Evolutionary conservation across 2,113 vertebrate species (phyloP), one percentile per base, ranked within the genome.

Genomic region (Psittacula cyanocephala): DNA sequence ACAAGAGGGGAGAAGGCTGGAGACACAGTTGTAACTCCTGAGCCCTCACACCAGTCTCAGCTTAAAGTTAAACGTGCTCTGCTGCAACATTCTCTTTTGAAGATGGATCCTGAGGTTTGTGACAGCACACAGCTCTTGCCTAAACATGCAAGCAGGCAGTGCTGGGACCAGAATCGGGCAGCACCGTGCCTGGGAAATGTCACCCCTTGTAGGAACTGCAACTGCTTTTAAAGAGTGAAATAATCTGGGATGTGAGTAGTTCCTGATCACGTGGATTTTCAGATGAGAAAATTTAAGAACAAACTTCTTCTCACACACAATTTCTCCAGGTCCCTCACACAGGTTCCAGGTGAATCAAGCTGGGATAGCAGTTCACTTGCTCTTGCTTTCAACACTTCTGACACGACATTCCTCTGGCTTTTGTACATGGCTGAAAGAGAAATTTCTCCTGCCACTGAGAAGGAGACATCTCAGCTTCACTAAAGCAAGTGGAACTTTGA

Each of bases 141-240:
- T 17, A 13, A 53, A 37, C 46, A 31, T 0, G 3, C n/a, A 8
- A 1, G 20, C 44, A 35, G 53, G 59, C 63, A 44, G 49, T 0
- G 2, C 41, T 11, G 50, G 41, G 37, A 77, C 19, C 39, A 41
- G 60, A 11, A 12, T 1, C 0, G 1, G 60, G 84, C 65, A 47
- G 88, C 57, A 10, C 23, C 6, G 23, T 10, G 1, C 39, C 29
- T 27, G 11, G 41, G n/a, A 52, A 55, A 41, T 12, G 18, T 35
- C 71, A 14, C 41, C 52, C 28, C 24, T 3, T 4, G 8, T 25
- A 52, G 39, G 16, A 63, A 52, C 39, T 70, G 76, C 39, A 29
- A 20, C 11, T 23, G 64, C 63, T 47, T 33, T 31, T 57, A 29
- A 50, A 39, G 64, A 7, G 0, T 41, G 52, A 37, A 59, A 62